Base-by-base conservation (phyloP, 2,113 vertebrate genomes). In the Rhineura floridana region DNA sequence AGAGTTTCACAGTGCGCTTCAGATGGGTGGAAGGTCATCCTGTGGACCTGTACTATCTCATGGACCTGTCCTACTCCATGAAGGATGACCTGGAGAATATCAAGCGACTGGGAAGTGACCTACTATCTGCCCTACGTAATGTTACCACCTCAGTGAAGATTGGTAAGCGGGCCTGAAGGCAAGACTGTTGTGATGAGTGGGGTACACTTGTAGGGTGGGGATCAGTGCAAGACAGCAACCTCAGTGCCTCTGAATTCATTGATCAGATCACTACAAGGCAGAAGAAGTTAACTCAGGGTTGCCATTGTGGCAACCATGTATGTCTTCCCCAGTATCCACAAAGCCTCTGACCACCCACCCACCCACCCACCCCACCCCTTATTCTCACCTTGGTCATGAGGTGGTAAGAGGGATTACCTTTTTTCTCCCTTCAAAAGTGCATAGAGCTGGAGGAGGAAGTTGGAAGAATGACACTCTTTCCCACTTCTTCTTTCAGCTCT, bases 51-150 rank as follows among this genome's bases (percentile, higher is more conserved):
- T 98, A 98, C 92, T 98, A 97, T 89, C 96, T 98, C 44, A 97
- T 98, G 97, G 97, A 98, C 88, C 92, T 98, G 80, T 97, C 97
- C 84, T 98, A 96, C 91, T 98, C 97, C 87, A 98, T 98, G 97
- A 96, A 96, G 87, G 97, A 98, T 46, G 97, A 98, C 93, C 94
- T 98, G 91, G 96, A 96, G 82, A 96, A 93, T 17, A 96, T 98
- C 91, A 97, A 97, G 87, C 95, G 94, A 79, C 92, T 98, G 7
- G 97, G 97, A 19, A 94, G 95, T 28, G 93, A 95, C 55, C 95
- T 97, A 90, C 93, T 97, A 76, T 81, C 88, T 8, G 89, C 88
- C 13, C 92, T 98, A 46, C 87, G 89, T 62, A 65, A 92, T 4
- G 92, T 95, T 84, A 97, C 97, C 19, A 59, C 93, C 8, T 96